phyloP scores from a whole-genome alignment of 1,140 invertebrate species.

The Procambarus virginalis region DNA sequence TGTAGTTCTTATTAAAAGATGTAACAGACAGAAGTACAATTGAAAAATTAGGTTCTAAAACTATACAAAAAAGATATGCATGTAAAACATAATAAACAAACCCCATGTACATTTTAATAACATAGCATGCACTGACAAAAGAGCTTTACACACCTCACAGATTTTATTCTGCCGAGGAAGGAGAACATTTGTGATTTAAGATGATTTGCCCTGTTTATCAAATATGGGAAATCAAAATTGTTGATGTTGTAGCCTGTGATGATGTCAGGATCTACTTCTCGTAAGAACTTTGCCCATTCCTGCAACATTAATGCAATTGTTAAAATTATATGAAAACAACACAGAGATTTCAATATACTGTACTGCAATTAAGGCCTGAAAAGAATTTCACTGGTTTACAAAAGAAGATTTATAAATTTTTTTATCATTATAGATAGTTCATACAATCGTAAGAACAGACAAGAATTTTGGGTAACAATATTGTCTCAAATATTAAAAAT shows the following conservation, averaged over 20 bases:
- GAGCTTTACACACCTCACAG: conserved; percentile 78
- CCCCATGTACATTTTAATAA: not conserved
- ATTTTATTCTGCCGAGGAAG: conserved; percentile 89
- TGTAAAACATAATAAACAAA: not conserved
- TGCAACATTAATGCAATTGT: conserved; percentile 71
- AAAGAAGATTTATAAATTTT: too few species aligned
- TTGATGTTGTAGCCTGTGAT: conserved; percentile 99
- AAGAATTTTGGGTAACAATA: too few species aligned
- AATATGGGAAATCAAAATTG: conserved; percentile 98
- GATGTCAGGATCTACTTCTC: conserved; percentile 96
- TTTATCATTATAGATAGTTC: too few species aligned
- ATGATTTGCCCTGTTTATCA: conserved; percentile 92
- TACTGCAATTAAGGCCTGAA: too few species aligned
- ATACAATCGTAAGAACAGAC: too few species aligned
- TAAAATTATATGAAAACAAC: not conserved
- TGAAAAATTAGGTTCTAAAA: too few species aligned
- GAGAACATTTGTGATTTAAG: conserved; percentile 85
- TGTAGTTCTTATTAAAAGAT: too few species aligned
- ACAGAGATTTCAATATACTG: not conserved
- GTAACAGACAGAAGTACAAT: too few species aligned
- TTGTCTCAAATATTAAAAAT: too few species aligned
- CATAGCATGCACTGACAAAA: not conserved
- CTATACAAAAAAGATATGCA: too few species aligned
- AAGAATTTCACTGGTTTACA: too few species aligned
- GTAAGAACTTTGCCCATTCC: conserved; percentile 97